Percentiles rank a stretch among this genome's conserved stretches.
Conservation (phyloP, 2,888 invertebrate species). For the Sisyra terminalis region DNA sequence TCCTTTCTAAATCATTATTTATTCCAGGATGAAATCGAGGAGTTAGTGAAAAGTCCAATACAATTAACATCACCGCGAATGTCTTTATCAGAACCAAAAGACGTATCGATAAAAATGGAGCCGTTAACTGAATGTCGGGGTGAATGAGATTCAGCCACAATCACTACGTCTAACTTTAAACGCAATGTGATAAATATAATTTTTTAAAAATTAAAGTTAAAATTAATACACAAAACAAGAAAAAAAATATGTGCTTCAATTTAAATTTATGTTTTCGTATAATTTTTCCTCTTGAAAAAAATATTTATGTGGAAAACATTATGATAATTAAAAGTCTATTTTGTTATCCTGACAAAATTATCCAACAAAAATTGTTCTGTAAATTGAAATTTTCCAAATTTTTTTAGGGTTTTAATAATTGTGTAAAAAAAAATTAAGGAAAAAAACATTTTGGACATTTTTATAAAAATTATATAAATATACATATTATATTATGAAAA, state of each 20-base stretch:
- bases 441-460: constrained; percentile 25
- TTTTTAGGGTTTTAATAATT: constrained; percentile 7
- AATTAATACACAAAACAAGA: not conserved
- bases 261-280: constrained; percentile 11
- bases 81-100: constrained; percentile 26
- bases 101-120: constrained; percentile 54
- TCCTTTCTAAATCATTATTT: not conserved
- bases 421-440: constrained; percentile 14
- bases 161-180: constrained; percentile 13
- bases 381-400: constrained; percentile 18
- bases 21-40: constrained; percentile 45
- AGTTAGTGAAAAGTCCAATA: constrained; percentile 45
- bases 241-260: constrained; percentile 5
- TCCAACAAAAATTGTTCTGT: too few species aligned
- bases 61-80: constrained; percentile 24
- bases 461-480: constrained; percentile 22
- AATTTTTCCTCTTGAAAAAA: constrained; percentile 2
- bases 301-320: too few species aligned
- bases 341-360: constrained; percentile 15
- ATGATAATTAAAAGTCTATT: not conserved
- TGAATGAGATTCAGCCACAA: constrained; percentile 34
- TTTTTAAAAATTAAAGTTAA: constrained; percentile 1
- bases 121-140: constrained; percentile 46
- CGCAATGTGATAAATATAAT: constrained; percentile 24
- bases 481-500: constrained; percentile 1